Conservation (phyloP, 2,797 vertebrate species). For the Chiloscyllium punctatum region DNA sequence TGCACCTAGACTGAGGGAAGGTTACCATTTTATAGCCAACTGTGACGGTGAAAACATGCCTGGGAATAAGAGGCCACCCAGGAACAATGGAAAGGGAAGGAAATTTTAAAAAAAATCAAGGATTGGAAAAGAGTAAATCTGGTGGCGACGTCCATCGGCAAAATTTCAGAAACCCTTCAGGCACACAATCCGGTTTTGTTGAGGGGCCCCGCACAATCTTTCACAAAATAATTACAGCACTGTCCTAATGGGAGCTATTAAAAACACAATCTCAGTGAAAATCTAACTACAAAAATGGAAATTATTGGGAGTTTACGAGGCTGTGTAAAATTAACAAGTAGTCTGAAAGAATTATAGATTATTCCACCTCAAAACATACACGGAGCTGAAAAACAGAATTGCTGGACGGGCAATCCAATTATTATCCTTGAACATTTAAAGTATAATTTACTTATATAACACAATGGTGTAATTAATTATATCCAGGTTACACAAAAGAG, state of each 20-base stretch:
- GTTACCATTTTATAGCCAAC: neutral
- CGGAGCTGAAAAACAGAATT: neutral
- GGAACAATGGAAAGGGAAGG: neutral
- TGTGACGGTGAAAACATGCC: neutral
- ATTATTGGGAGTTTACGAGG: neutral
- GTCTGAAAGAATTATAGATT: neutral
- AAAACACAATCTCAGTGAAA: neutral
- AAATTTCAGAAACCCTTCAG: neutral
- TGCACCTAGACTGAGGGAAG: no score
- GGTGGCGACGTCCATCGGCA: neutral
- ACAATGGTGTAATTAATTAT: neutral
- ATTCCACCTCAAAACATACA: no score
- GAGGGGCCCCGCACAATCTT: neutral
- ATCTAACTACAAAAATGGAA: neutral
- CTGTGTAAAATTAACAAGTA: neutral
- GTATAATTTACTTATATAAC: neutral
- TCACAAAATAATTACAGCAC: neutral
- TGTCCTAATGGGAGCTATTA: neutral
- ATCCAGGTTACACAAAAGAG: slow-evolving; percentile 25
- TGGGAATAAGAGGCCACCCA: slow-evolving; percentile 13
- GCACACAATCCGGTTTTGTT: neutral
- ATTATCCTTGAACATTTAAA: neutral
- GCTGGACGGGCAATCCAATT: neutral
- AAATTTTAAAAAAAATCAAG: neutral
- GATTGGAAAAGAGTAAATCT: neutral